Evolutionary conservation across 2,113 vertebrate species (phyloP).

Genomic region (Pogonocichla stellata): DNA sequence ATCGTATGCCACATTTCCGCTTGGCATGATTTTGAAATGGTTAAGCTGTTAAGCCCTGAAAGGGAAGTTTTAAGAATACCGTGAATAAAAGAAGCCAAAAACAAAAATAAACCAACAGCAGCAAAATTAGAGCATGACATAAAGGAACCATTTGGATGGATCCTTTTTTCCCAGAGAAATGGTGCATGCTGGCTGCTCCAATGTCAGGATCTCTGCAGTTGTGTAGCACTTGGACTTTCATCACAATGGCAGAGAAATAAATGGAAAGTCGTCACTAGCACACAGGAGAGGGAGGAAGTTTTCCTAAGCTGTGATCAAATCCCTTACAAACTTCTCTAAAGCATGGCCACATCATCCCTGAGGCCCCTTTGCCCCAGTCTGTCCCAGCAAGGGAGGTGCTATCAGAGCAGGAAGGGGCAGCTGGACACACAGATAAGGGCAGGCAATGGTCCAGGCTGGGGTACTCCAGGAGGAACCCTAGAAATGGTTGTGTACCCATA

Average conservation of each 20-base stretch:
- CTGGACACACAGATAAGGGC: background rate
- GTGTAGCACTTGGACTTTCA: background rate
- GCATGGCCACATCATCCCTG: rapidly evolving
- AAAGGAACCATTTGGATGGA: slow-evolving; percentile 5
- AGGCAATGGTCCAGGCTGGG: background rate
- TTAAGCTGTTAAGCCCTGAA: slow-evolving; percentile 64
- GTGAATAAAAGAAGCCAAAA: slow-evolving; percentile 17
- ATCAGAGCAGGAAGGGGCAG: background rate
- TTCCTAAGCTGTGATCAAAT: background rate
- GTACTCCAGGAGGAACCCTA: background rate
- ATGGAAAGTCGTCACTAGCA: background rate
- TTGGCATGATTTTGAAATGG: slow-evolving; percentile 61
- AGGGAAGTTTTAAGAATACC: slow-evolving; percentile 63
- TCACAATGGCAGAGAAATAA: background rate
- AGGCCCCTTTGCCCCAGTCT: background rate
- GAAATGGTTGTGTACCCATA: rapidly evolving
- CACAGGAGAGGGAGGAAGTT: background rate
- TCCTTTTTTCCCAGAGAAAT: background rate
- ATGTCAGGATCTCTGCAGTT: background rate
- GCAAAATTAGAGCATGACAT: slow-evolving; percentile 47
- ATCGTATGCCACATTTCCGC: slow-evolving; percentile 42
- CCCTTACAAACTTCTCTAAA: background rate
- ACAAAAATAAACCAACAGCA: slow-evolving; percentile 20
- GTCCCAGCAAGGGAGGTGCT: background rate
- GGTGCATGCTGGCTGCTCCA: background rate